Evolutionary conservation across 2,113 vertebrate species (phyloP), one percentile per base, ranked within the genome.

Genomic region (Nycticorax nycticorax): DNA sequence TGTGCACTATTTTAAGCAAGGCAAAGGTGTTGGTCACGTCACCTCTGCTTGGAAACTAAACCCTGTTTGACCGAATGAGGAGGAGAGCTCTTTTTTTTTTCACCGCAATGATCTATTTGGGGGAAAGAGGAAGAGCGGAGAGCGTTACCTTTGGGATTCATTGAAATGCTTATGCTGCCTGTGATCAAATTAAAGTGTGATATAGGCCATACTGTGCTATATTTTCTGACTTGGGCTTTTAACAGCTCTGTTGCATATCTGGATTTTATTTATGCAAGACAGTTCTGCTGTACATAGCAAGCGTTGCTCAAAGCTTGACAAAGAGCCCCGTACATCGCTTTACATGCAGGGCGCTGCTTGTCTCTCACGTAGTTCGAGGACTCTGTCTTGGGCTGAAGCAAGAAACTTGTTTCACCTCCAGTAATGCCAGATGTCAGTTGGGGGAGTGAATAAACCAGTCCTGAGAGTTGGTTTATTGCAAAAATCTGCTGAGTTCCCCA

Each of bases 151-250:
- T 47, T 79, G 57, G 75, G 39, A 21, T 72, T 81, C 8, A 8
- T 14, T 74, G 32, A 53, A 59, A 27, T 15, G 22, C 12, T 75
- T 73, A 2, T 26, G 53, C 59, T 93, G 50, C 80, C 35, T 30
- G 35, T 37, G 68, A 12, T 57, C 19, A 64, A 35, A 30, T 26
- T 56, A 5, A 47, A 39, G 27, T 16, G 33, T 7, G 74, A 19
- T 74, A 4, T 8, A 50, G 21, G 32, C 7, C 66, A 12, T 30
- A n/a, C 57, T 2, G 1, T 15, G 50, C 18, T 89, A 0, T 37
- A 3, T 56, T 72, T 86, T 76, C 41, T 91, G 39, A 19, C 12
- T n/a, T 60, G 35, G 22, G 39, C 4, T 55, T 93, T 89, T 75
- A 50, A 11, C 12, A 80, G 39, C 52, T 72, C 52, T 85, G 45